Conservation (phyloP, 2,888 invertebrate species). For the Sphaerophoria rueppellii region DNA sequence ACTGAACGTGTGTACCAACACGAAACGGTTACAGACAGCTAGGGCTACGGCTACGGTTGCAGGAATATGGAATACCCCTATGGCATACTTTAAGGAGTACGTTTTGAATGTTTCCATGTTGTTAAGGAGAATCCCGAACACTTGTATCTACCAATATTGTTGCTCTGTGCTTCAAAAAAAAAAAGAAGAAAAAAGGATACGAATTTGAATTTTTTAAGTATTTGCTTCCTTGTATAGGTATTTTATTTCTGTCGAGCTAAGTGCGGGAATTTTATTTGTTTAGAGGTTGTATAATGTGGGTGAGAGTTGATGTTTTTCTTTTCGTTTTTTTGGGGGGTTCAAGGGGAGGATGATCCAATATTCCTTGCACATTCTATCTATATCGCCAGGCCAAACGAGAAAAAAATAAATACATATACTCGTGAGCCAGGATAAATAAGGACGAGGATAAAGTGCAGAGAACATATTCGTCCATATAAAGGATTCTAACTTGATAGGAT, state of each 20-base stretch:
- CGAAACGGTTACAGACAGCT: too few relatives aligned
- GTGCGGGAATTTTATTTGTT: constrained; percentile 66
- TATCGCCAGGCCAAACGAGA: background rate
- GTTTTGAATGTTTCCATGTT: constrained; percentile 65
- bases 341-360: constrained; percentile 2
- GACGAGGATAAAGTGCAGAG: constrained; percentile 1
- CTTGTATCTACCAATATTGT: constrained; percentile 54
- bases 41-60: too few relatives aligned
- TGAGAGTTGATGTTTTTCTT: constrained; percentile 15
- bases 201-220: constrained; percentile 41
- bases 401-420: background rate
- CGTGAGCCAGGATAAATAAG: too few relatives aligned
- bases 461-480: constrained; percentile 27
- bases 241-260: constrained; percentile 40
- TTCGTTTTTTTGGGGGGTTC: background rate
- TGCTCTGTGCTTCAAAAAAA: constrained; percentile 29
- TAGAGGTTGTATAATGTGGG: constrained; percentile 51
- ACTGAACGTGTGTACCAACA: constrained; percentile 6
- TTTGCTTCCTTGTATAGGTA: constrained; percentile 14
- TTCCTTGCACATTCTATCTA: constrained; percentile 45
- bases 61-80: constrained; percentile 15
- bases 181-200: constrained; percentile 40
- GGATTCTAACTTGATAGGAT: constrained; percentile 41
- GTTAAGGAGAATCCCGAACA: constrained; percentile 47
- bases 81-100: constrained; percentile 43